Evolutionary conservation across 2,888 invertebrate species (phyloP), one percentile per base, ranked within the genome.

Genomic region (Chrysina gloriosa): DNA sequence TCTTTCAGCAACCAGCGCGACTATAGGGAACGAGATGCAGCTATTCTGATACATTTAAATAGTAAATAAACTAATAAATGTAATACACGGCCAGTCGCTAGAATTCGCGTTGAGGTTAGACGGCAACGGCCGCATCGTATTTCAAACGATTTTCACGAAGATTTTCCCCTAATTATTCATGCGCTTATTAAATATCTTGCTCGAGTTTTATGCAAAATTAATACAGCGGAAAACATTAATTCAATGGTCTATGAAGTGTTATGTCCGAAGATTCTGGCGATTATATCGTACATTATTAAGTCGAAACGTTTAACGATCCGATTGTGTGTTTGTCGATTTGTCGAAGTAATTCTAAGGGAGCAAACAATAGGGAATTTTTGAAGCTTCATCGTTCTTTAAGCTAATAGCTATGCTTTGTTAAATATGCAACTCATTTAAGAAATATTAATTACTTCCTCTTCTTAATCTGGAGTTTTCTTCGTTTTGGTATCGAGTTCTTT

Each of bases 71-170:
- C 67, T 75, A 75, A 75, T 75, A 75, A 75, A 72, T 73, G 75
- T 73, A 73, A 73, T 74, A 73, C 75, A 72, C 67, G 70, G 73
- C 71, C 70, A 75, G 75, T 75, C 72, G 70, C 73, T 72, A 69
- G 71, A 73, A 72, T 72, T 74, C 73, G 69, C 73, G 75, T 73
- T 75, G 75, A 73, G 73, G 75, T 73, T 73, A 71, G 70, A 70
- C 72, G 71, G 73, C 71, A 73, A 68, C 73, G 69, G 70, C 75
- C 75, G 64, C 75, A 71, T 73, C 73, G 75, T 75, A 75, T 75
- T 75, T 75, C 75, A 75, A 71, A 70, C 72, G 73, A 73, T 74
- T 74, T 75, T 73, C 74, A 65, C 70, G 69, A 67, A 72, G 56
- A 69, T 71, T 70, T 72, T 71, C 69, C 73, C 69, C 74, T 72